phyloP scores from a whole-genome alignment of 2,888 invertebrate species.

The Ethmia dodecea region DNA sequence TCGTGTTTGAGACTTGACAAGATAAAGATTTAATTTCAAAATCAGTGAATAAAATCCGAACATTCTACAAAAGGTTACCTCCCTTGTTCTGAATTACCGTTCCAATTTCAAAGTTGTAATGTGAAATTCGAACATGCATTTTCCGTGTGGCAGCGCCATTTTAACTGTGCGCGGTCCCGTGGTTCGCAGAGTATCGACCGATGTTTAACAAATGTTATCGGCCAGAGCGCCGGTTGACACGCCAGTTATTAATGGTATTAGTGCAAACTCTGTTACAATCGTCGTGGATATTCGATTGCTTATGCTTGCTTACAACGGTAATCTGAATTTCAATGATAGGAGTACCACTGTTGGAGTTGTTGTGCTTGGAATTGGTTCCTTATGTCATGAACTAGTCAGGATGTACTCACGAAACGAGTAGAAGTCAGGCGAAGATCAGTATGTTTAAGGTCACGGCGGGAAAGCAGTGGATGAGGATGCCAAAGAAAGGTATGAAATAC shows the following conservation, averaged over 20 bases:
- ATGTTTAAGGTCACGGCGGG: too few species aligned
- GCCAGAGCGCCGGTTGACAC: constrained; percentile 32
- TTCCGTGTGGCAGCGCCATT: constrained; percentile 19
- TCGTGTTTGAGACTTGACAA: too few species aligned
- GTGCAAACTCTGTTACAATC: constrained; percentile 13
- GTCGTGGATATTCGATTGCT: constrained; percentile 12
- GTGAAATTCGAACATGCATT: too few species aligned
- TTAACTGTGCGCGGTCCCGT: constrained; percentile 23
- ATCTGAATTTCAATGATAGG: background rate
- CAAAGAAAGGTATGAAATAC: too few species aligned
- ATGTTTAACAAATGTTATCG: constrained; percentile 54
- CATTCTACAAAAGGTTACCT: too few species aligned
- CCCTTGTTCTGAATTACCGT: too few species aligned
- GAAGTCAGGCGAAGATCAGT: too few species aligned
- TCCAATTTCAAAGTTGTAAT: too few species aligned
- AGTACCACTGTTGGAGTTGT: background rate
- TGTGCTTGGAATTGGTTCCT: background rate
- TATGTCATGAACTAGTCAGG: background rate
- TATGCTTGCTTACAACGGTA: background rate
- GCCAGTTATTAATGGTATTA: constrained; percentile 45
- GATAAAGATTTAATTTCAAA: too few species aligned
- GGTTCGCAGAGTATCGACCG: constrained; percentile 28
- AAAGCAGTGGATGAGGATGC: too few species aligned
- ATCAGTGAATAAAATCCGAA: too few species aligned
- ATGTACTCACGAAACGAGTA: too few species aligned